Evolutionary conservation across 2,888 invertebrate genomes (phyloP).

Genomic region (Omphaloscelis lunosa): DNA sequence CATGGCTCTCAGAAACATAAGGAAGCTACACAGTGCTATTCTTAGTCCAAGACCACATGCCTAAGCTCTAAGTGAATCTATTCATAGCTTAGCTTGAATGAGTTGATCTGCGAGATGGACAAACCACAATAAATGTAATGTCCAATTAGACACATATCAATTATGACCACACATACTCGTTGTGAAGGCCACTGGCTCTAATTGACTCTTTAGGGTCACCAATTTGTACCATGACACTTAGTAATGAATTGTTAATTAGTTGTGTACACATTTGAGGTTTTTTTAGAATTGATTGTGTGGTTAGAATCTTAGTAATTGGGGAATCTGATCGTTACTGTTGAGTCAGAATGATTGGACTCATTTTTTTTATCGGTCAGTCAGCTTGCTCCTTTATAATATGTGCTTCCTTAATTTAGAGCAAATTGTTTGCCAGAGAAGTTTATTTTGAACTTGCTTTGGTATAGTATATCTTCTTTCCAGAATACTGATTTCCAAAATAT

Average conservation of each 20-base stretch:
- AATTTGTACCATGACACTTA: slow-evolving; percentile 45
- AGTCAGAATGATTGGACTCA: slow-evolving; percentile 6
- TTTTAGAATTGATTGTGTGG: slow-evolving; percentile 18
- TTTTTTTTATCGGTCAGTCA: not conserved
- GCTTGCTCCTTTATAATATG: too few species aligned
- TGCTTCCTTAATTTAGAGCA: too few species aligned
- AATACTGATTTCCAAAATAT: too few species aligned
- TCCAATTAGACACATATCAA: slow-evolving; percentile 70
- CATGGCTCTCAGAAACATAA: slow-evolving; percentile 34
- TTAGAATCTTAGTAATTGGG: slow-evolving; percentile 30
- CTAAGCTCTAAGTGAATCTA: slow-evolving; percentile 55
- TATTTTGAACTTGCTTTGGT: too few species aligned
- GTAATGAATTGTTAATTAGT: slow-evolving; percentile 36
- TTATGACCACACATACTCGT: slow-evolving; percentile 58
- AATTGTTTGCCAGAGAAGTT: too few species aligned
- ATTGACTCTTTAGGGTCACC: slow-evolving; percentile 54
- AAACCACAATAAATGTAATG: slow-evolving; percentile 52
- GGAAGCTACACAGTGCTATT: slow-evolving; percentile 55
- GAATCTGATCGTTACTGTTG: not conserved
- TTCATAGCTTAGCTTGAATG: slow-evolving; percentile 58
- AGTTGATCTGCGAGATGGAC: slow-evolving; percentile 54
- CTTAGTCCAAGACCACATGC: slow-evolving; percentile 55
- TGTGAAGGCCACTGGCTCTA: slow-evolving; percentile 61
- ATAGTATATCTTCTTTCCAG: too few species aligned
- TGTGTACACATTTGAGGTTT: slow-evolving; percentile 52